Evolutionary conservation across 1,140 invertebrate species (phyloP), one percentile per base, ranked within the genome.

Genomic region (Papilio aristodemus): DNA sequence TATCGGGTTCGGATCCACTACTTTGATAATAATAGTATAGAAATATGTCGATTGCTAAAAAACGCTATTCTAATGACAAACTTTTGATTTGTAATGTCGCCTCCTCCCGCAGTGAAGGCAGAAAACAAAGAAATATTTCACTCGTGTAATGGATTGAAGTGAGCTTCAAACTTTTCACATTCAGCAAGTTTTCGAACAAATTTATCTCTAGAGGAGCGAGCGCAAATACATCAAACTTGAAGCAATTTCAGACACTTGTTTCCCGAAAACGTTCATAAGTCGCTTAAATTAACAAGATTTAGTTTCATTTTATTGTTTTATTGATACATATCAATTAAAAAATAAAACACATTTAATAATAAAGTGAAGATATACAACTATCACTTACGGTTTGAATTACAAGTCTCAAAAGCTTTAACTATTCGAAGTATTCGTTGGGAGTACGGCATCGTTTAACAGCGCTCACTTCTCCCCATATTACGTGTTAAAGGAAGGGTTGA

Each of bases 81-180:
- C 83, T 87, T 84, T 73, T 83, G 83, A 86, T 87, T 85, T 87
- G 84, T 87, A 86, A 87, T 81, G 84, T 83, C 76, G 76, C 71
- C 67, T 76, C 78, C 64, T 72, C 76, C 77, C 80, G 73, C 80
- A 72, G 72, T 77, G 76, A 77, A 89, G 80, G 76, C 85, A 83
- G 85, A 89, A 91, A 91, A 91, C 89, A 91, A 91, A 91, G 87
- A 90, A 90, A 90, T 90, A 91, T 91, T 89, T 91, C 86, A 90
- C 82, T 90, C 86, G 82, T 86, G 87, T 91, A 91, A 91, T 91
- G 86, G 89, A 91, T 91, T 89, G 87, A 90, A 91, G 87, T 91
- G 82, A 86, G 86, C 86, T 90, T 84, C 81, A 86, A 91, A 91
- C 84, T 91, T 91, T 91, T 87, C 86, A 84, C 87, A 89, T 91